Conservation (phyloP, 2,888 invertebrate species). For the Leucophora obtusa region DNA sequence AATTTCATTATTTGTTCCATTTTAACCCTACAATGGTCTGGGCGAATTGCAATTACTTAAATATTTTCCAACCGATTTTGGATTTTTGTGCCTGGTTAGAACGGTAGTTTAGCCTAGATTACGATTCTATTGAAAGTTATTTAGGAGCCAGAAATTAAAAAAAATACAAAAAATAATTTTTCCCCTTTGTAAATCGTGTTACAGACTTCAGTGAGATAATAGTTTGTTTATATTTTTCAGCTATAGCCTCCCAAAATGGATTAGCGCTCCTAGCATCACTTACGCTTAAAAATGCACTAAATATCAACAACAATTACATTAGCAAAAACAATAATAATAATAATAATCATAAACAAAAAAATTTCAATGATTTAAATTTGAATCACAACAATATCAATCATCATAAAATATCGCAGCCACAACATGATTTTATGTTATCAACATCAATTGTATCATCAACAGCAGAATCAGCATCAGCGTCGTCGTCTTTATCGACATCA, state of each 20-base stretch:
- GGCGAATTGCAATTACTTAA: no score
- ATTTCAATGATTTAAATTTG: conserved; percentile 45
- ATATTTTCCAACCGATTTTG: no score
- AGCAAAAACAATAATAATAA: conserved; percentile 62
- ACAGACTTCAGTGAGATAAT: no score
- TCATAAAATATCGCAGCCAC: conserved; percentile 50
- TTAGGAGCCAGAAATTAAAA: no score
- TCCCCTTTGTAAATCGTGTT: no score
- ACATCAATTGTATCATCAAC: conserved; percentile 46
- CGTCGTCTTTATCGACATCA: conserved; percentile 22
- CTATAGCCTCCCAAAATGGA: conserved; percentile 69
- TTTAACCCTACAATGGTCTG: no score
- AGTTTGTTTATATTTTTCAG: conserved; percentile 60
- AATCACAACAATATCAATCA: conserved; percentile 60
- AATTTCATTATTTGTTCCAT: no score
- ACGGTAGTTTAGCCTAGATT: no score
- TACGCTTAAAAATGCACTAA: conserved; percentile 73
- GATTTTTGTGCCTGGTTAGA: no score
- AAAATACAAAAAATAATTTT: no score
- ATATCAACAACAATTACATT: conserved; percentile 66
- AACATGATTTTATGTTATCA: conserved; percentile 55
- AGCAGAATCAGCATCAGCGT: conserved; percentile 41
- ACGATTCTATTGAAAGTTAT: no score
- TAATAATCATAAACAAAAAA: conserved; percentile 56
- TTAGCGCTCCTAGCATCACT: conserved; percentile 72